A percentile compares a stretch with the other conserved stretches of the same genome.
Evolutionary conservation across 2,113 vertebrate species (phyloP).

Genomic region (Laticauda laticaudata): DNA sequence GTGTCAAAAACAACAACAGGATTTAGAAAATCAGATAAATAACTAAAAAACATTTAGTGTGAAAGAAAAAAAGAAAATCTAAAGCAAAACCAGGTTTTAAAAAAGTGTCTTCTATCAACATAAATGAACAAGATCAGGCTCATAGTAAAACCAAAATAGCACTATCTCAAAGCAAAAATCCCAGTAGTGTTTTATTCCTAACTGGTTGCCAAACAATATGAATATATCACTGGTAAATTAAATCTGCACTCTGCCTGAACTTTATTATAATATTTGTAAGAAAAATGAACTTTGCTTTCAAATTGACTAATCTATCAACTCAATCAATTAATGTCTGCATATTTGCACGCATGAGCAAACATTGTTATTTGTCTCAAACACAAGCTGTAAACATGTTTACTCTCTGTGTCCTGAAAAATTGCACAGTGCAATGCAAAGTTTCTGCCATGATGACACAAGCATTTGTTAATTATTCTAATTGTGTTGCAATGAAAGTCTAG

Average conservation of each 20-base stretch:
- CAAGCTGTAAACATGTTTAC: constrained; percentile 3
- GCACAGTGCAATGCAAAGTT: constrained; percentile 38
- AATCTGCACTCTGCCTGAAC: neutral
- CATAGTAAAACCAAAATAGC: neutral
- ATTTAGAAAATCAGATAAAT: neutral
- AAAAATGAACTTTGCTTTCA: neutral
- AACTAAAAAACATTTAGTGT: neutral
- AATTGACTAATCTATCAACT: neutral
- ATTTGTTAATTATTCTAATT: constrained; percentile 54
- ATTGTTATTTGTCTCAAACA: constrained; percentile 22
- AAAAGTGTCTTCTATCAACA: neutral
- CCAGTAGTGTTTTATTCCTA: neutral
- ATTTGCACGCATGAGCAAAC: neutral
- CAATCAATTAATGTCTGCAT: neutral
- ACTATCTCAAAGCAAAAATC: neutral
- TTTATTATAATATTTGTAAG: neutral
- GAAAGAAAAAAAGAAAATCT: neutral
- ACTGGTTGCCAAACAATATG: neutral
- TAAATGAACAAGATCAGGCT: neutral
- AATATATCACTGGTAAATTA: neutral
- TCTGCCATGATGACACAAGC: constrained; percentile 32
- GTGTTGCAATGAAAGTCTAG: constrained; percentile 53
- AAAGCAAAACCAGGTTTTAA: neutral
- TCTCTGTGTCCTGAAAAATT: constrained; percentile 2
- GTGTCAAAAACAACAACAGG: neutral